phyloP scores from a whole-genome alignment of 1,140 invertebrate genomes.

The Zaprionus nigranus region DNA sequence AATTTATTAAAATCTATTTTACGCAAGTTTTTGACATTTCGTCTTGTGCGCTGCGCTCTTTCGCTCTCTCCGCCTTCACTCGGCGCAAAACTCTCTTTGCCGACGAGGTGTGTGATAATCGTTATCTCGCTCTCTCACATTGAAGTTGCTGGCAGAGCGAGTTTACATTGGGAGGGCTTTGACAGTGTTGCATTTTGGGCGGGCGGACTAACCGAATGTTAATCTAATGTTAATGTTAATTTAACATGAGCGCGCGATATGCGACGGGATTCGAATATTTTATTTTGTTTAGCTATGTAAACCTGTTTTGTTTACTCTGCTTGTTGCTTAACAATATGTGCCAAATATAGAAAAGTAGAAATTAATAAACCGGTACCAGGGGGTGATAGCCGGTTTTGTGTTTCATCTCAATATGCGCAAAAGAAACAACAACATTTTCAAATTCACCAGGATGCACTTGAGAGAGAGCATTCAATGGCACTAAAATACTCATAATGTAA shows the following conservation, averaged over 20 bases:
- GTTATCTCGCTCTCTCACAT: constrained; percentile 10
- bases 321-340: constrained; percentile 21
- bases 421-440: constrained; percentile 8
- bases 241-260: constrained; percentile 25
- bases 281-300: constrained; percentile 20
- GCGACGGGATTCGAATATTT: constrained; percentile 1
- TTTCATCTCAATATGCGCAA: not conserved
- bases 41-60: constrained; percentile 4
- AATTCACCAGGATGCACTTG: constrained; percentile 12
- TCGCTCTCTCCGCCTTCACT: not conserved
- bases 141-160: not conserved
- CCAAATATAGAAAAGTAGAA: constrained; percentile 29
- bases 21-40: constrained; percentile 45
- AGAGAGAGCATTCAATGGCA: not conserved
- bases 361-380: constrained; percentile 29
- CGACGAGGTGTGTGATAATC: constrained; percentile 8
- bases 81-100: not conserved
- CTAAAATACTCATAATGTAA: constrained; percentile 21
- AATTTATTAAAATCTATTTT: constrained; percentile 37
- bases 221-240: constrained; percentile 16
- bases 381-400: constrained; percentile 26
- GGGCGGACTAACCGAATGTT: constrained; percentile 4
- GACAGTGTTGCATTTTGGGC: constrained; percentile 48
- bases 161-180: constrained; percentile 35
- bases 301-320: constrained; percentile 38